Conservation (phyloP, 2,113 vertebrate species). For the Phalacrocorax brasilianus region DNA sequence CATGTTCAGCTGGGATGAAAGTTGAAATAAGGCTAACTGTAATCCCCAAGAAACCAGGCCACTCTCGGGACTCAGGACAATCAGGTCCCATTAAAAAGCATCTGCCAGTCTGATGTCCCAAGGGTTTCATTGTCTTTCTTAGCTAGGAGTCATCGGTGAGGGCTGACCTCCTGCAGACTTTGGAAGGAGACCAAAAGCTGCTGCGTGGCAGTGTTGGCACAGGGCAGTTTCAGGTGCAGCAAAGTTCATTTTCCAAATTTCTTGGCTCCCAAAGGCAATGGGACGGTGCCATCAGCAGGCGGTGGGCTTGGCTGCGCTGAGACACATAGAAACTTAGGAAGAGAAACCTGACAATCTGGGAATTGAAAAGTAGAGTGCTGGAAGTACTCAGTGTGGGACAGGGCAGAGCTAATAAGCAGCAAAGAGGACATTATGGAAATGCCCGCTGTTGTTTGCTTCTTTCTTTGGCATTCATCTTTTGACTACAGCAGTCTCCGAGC, state of each 20-base stretch:
- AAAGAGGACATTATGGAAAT: not conserved
- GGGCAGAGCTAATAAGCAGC: not conserved
- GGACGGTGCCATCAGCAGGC: not conserved
- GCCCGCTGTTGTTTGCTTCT: not conserved
- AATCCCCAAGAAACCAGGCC: constrained; percentile 43
- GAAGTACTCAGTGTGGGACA: not conserved
- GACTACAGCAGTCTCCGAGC: not conserved
- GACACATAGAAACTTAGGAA: not conserved
- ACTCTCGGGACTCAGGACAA: constrained; percentile 21
- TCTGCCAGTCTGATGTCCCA: not conserved
- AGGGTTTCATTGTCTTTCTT: not conserved
- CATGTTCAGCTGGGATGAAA: not conserved
- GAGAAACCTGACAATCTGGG: not conserved
- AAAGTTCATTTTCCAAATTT: not conserved
- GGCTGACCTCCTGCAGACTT: not conserved
- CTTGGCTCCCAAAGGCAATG: not conserved
- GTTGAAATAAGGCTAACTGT: constrained; percentile 26
- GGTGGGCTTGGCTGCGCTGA: not conserved
- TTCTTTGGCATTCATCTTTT: not conserved
- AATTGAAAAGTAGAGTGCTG: not conserved
- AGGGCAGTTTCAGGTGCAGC: not conserved
- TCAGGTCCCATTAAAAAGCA: constrained; percentile 30
- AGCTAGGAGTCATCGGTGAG: not conserved
- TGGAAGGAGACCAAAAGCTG: not conserved
- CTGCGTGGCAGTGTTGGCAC: accelerated